Base-by-base conservation (phyloP, 2,113 vertebrate species). In the Melospiza melodia region DNA sequence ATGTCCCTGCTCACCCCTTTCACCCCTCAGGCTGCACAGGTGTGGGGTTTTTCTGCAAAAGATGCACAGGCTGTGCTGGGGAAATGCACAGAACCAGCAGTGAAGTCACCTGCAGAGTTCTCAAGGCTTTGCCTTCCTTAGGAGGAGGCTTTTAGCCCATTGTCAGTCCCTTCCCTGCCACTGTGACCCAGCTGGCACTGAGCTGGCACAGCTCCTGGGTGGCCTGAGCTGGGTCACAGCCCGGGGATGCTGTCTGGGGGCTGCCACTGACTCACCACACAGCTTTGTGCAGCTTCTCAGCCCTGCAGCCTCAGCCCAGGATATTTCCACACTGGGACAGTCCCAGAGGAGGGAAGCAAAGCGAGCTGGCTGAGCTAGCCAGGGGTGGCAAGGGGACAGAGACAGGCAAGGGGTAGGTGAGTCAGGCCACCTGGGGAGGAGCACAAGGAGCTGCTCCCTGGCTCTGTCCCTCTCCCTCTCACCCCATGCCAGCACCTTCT, bases 321-420 rank as follows among this genome's bases (percentile, higher is more conserved):
- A 0, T 28, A 23, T 89, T 75, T 39, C 66, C 72, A 28, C 69
- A 17, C 2, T 0, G 46, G 74, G 44, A 48, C 54, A 35, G 25
- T 8, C 7, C n/a, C 3, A n/a, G 24, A 28, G 28, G n/a, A 68
- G 25, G 63, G 48, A 24, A 51, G 35, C 78, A 43, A 48, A 54
- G 48, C 1, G 6, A 90, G 27, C 4, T 11, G 46, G 72, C 37
- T 66, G 51, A 57, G 21, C 27, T 30, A 37, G 57, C 0, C 0
- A 21, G 46, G 35, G 2, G 11, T 25, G 55, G 10, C 0, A 0
- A 75, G 44, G 51, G 73, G 39, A 39, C 17, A 81, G 81, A 0
- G 0, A 5, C 41, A 37, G n/a, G 49, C 52, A 13, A 30, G 27
- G 72, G 33, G 7, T 51, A 61, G 63, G 44, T 5, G 31, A 31